Conservation (phyloP, 2,888 invertebrate genomes). For the Watsonalla cultraria region DNA sequence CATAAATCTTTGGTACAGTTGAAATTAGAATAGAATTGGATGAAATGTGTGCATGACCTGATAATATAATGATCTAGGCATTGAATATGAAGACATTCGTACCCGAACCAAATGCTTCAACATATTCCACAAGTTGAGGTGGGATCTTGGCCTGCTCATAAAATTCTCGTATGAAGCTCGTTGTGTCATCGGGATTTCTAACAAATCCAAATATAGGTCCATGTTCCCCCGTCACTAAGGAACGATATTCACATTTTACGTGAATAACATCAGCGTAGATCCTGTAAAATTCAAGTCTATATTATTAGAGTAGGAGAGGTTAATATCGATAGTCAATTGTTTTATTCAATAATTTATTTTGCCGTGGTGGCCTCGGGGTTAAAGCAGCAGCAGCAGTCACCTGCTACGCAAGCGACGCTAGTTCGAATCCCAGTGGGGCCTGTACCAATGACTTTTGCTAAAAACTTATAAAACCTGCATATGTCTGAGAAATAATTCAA, state of each 20-base stretch:
- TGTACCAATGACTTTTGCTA: too few species aligned
- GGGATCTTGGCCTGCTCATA: constrained; percentile 81
- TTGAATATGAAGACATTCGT: constrained; percentile 1
- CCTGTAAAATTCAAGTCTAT: constrained; percentile 25
- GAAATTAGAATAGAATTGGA: too few species aligned
- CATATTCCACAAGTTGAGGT: constrained; percentile 83
- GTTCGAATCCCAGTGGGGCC: too few species aligned
- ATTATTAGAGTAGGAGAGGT: background rate
- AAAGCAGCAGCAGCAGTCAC: too few species aligned
- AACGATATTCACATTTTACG: constrained; percentile 26
- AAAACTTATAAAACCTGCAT: too few species aligned
- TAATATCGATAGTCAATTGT: too few species aligned
- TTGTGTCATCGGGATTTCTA: constrained; percentile 69
- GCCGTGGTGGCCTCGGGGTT: too few species aligned
- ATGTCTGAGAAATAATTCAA: too few species aligned
- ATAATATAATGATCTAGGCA: background rate
- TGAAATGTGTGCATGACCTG: too few species aligned
- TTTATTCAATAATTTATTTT: background rate
- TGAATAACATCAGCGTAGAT: constrained; percentile 34
- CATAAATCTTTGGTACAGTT: constrained; percentile 27
- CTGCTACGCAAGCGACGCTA: too few species aligned
- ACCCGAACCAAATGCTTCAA: constrained; percentile 91
- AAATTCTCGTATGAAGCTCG: constrained; percentile 69
- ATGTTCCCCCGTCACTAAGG: constrained; percentile 61
- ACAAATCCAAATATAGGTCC: constrained; percentile 74